A percentile compares a stretch with the other conserved stretches of the same genome.
phyloP scores from a whole-genome alignment of 2,888 invertebrate genomes.

The Rhogogaster chlorosoma region DNA sequence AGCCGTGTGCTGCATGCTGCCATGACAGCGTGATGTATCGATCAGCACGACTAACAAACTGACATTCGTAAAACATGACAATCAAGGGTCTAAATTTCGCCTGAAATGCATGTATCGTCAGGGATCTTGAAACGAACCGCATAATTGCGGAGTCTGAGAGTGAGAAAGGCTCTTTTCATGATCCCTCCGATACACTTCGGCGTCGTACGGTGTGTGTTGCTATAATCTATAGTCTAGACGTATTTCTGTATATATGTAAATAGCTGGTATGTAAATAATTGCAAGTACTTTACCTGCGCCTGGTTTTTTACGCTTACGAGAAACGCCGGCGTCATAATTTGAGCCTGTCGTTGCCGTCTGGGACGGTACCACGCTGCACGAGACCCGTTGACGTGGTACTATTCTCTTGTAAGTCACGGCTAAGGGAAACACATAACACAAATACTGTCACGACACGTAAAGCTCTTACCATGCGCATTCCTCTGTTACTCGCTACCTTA shows the following conservation, averaged over 20 bases:
- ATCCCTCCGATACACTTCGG: background rate
- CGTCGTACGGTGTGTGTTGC: background rate
- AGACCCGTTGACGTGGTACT: conserved; percentile 72
- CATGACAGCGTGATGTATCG: conserved; percentile 34
- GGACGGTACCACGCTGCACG: conserved; percentile 62
- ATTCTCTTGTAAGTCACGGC: conserved; percentile 93
- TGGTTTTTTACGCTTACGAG: conserved; percentile 88
- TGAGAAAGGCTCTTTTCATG: background rate
- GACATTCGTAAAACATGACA: conserved; percentile 43
- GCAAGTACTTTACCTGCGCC: conserved; percentile 80
- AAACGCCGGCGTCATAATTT: conserved; percentile 68
- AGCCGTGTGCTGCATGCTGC: conserved; percentile 48
- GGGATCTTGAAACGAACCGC: conserved; percentile 1
- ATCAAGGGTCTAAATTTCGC: background rate
- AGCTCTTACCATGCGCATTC: conserved; percentile 51
- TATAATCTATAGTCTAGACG: background rate
- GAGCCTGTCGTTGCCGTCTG: conserved; percentile 69
- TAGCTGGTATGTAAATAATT: conserved; percentile 4
- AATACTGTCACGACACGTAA: conserved; percentile 59
- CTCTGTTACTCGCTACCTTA: conserved; percentile 5
- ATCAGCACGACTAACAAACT: conserved; percentile 49
- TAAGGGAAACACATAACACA: conserved; percentile 78
- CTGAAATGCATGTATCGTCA: conserved; percentile 4
- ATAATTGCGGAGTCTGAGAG: background rate
- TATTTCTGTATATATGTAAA: background rate